Conservation (phyloP, 2,888 invertebrate genomes). For the Himalopsyche japonica region DNA sequence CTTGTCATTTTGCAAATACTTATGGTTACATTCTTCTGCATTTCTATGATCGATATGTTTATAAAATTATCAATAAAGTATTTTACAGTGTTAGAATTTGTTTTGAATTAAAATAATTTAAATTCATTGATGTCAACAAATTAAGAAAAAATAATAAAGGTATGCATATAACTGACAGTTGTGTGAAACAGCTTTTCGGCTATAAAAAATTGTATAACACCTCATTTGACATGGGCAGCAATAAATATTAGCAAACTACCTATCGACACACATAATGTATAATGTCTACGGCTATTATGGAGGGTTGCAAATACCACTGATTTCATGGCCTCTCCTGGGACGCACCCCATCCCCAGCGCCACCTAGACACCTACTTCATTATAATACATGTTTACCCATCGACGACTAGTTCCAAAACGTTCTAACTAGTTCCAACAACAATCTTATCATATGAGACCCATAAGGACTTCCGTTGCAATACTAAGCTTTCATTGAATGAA, state of each 20-base stretch:
- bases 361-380: constrained; percentile 47
- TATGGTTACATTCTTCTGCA: too few relatives aligned
- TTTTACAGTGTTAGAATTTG: too few relatives aligned
- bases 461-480: not conserved
- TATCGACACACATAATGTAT: constrained; percentile 41
- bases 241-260: constrained; percentile 38
- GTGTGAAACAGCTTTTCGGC: not conserved
- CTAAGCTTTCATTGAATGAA: not conserved
- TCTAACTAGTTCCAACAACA: not conserved
- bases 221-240: constrained; percentile 15
- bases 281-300: constrained; percentile 40
- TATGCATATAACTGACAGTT: too few relatives aligned
- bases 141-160: too few relatives aligned
- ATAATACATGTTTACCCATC: constrained; percentile 10
- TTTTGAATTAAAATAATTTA: too few relatives aligned
- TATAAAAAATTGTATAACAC: not conserved
- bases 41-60: too few relatives aligned
- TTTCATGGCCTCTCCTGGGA: constrained; percentile 65
- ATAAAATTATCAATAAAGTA: too few relatives aligned
- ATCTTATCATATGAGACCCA: not conserved
- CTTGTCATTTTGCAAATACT: too few relatives aligned
- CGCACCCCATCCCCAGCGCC: constrained; percentile 56
- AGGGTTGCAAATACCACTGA: constrained; percentile 69
- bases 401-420: not conserved
- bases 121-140: too few relatives aligned